phyloP scores from a whole-genome alignment of 2,113 vertebrate species.

The Cochlearius cochlearius region DNA sequence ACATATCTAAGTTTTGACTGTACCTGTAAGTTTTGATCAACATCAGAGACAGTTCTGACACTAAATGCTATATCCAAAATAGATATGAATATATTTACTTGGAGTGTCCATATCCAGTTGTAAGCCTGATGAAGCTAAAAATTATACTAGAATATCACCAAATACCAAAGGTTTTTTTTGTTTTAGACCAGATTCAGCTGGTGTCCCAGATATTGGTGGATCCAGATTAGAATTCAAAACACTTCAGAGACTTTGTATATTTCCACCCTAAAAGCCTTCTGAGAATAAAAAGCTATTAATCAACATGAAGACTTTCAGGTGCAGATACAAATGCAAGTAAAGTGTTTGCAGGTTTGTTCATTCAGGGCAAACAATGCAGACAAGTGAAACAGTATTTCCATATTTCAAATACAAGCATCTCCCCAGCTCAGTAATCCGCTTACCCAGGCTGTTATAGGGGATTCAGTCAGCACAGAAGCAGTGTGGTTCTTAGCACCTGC shows the following conservation, averaged over 20 bases:
- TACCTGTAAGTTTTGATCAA: background rate
- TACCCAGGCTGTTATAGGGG: rapidly evolving
- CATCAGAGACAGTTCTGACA: background rate
- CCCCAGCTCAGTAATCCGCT: background rate
- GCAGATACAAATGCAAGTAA: background rate
- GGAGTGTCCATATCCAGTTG: background rate
- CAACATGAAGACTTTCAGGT: background rate
- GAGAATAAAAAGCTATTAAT: background rate
- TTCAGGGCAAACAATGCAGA: background rate
- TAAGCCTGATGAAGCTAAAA: background rate
- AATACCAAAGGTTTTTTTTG: no score
- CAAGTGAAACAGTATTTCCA: background rate
- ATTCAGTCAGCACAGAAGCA: background rate
- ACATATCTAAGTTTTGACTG: background rate
- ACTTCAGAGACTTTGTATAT: background rate
- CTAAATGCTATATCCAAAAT: background rate
- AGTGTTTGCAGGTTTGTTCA: background rate
- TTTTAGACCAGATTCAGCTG: background rate
- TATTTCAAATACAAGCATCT: background rate
- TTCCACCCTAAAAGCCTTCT: background rate
- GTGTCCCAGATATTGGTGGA: background rate
- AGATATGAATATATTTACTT: background rate
- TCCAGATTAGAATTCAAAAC: background rate
- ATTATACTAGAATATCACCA: background rate
- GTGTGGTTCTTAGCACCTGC: background rate